phyloP scores from a whole-genome alignment of 2,888 invertebrate genomes.

The Abrostola triplasia region DNA sequence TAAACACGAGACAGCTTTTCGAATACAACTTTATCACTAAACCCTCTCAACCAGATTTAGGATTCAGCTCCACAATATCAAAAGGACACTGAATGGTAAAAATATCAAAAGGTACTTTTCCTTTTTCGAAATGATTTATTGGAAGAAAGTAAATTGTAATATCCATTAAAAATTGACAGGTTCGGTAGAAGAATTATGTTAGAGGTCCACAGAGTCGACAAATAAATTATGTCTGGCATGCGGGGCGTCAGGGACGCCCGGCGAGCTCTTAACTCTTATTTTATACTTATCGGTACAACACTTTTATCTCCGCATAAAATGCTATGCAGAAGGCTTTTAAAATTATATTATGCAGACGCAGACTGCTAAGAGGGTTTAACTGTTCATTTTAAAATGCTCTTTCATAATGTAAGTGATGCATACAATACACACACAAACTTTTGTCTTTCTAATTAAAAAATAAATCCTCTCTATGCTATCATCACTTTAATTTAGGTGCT shows the following conservation, averaged over 20 bases:
- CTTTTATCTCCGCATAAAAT: slow-evolving; percentile 80
- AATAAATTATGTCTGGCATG: slow-evolving; percentile 67
- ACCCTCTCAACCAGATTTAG: slow-evolving; percentile 27
- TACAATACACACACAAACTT: slow-evolving; percentile 33
- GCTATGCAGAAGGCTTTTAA: slow-evolving; percentile 76
- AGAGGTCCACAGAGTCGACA: slow-evolving; percentile 60
- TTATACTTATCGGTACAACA: slow-evolving; percentile 80
- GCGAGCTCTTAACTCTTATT: slow-evolving; percentile 71
- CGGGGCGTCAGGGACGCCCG: slow-evolving; percentile 57
- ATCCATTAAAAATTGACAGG: slow-evolving; percentile 65
- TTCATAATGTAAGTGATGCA: slow-evolving; percentile 48
- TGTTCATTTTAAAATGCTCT: slow-evolving; percentile 56
- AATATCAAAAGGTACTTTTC: slow-evolving; percentile 20
- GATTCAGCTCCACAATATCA: slow-evolving; percentile 11
- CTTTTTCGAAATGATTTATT: slow-evolving; percentile 44
- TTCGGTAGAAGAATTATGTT: slow-evolving; percentile 62
- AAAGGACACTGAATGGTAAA: slow-evolving; percentile 24
- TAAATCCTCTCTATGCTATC: slow-evolving; percentile 19
- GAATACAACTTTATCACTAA: not conserved
- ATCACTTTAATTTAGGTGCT: slow-evolving; percentile 49
- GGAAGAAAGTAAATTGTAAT: slow-evolving; percentile 51
- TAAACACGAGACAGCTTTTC: too few species aligned
- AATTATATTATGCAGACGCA: slow-evolving; percentile 69
- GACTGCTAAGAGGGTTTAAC: slow-evolving; percentile 60
- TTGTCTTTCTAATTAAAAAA: slow-evolving; percentile 26